Evolutionary conservation across 2,113 vertebrate genomes (phyloP).

Genomic region (Seriola dumerili): DNA sequence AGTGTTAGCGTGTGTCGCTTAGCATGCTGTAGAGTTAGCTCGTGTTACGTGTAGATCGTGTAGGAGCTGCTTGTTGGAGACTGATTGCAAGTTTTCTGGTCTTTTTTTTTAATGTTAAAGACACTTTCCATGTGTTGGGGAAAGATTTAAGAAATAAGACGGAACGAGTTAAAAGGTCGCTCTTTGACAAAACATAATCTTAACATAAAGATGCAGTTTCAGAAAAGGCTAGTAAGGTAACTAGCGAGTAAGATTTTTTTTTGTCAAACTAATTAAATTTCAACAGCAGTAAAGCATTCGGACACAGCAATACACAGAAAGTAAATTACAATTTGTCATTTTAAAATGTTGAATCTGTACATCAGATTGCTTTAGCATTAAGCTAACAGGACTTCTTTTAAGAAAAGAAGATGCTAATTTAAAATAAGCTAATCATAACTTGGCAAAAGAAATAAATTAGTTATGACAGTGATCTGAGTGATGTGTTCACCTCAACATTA

Average conservation of each 20-base stretch:
- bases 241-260: background rate
- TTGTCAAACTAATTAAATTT: background rate
- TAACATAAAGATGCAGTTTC: background rate
- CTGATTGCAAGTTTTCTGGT: background rate
- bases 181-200: constrained; percentile 4
- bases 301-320: constrained; percentile 1
- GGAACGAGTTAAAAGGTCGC: background rate
- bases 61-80: constrained; percentile 56
- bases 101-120: background rate
- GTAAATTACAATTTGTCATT: background rate
- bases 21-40: constrained; percentile 67
- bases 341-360: background rate
- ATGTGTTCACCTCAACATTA: background rate
- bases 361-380: constrained; percentile 11
- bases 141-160: background rate
- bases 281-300: background rate
- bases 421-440: background rate
- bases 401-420: background rate
- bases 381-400: background rate
- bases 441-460: background rate
- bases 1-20: constrained; percentile 42
- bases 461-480: background rate
- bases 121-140: background rate
- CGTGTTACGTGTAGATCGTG: constrained; percentile 28
- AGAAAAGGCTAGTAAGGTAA: background rate